Evolutionary conservation across 2,113 vertebrate genomes (phyloP).

Genomic region (Amazona vittata): DNA sequence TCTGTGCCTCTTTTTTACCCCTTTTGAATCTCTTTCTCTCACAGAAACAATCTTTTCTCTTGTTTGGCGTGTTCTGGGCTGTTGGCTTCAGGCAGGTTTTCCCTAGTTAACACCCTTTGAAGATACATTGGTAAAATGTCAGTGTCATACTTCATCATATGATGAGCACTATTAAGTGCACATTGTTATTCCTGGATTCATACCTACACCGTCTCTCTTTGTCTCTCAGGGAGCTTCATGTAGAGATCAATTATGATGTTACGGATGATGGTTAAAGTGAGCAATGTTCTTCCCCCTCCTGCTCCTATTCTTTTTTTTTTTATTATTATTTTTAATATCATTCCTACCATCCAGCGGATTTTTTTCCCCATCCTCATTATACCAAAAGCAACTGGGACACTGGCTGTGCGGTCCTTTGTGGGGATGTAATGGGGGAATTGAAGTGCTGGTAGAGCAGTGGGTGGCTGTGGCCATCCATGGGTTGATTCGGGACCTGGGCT

Average conservation of each 20-base stretch:
- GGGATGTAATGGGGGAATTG: background rate
- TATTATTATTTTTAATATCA: background rate
- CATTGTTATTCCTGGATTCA: constrained; percentile 17
- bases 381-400: background rate
- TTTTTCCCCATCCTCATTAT: background rate
- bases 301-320: background rate
- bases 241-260: background rate
- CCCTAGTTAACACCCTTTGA: background rate
- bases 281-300: background rate
- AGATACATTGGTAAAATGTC: background rate
- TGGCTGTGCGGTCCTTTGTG: background rate
- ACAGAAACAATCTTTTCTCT: rapidly evolving
- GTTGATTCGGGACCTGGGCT: rapidly evolving
- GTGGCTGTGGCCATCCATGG: rapidly evolving
- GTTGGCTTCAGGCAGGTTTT: background rate
- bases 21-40: background rate
- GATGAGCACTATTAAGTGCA: background rate
- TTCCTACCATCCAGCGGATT: background rate
- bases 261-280: background rate
- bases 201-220: background rate
- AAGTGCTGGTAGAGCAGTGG: background rate
- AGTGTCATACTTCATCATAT: background rate
- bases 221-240: background rate
- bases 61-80: background rate
- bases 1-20: background rate